These are phyloP conservation scores for Gouania willdenowi DNA, from an alignment of 2,797 vertebrate genomes.

Conservation along the genomic window DNA sequence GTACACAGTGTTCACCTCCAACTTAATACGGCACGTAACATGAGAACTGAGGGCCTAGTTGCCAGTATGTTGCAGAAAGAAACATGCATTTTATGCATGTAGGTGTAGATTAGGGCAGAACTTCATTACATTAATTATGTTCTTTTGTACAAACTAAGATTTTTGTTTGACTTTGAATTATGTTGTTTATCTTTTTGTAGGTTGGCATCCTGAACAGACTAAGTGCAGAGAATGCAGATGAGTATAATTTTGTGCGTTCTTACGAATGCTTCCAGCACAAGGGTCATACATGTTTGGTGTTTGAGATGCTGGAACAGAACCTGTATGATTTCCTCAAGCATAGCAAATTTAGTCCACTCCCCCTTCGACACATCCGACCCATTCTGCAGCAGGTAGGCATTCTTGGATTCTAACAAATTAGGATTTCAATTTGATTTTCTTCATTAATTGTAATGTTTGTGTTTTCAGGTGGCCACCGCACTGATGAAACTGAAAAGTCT, in stretches of 20 bases:
- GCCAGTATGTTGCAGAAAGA: no score
- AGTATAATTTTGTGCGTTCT: constrained; percentile 97
- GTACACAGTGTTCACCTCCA: no score
- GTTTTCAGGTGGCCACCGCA: constrained; percentile 87
- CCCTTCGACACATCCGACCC: constrained; percentile 81
- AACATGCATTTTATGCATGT: no score
- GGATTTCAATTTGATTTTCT: background rate
- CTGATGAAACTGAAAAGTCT: constrained; percentile 98
- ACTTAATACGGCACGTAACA: no score
- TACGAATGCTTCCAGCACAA: constrained; percentile 99
- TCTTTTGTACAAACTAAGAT: no score
- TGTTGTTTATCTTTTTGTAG: no score
- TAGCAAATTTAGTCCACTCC: constrained; percentile 98
- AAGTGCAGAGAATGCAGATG: constrained; percentile 94
- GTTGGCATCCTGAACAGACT: constrained; percentile 95
- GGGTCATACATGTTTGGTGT: constrained; percentile 96
- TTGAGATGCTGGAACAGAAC: constrained; percentile 99
- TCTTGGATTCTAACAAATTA: background rate
- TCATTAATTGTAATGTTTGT: background rate
- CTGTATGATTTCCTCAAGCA: constrained; percentile 98
- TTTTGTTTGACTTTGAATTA: no score
- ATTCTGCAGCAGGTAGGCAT: constrained; percentile 74
- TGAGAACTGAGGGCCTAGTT: no score
- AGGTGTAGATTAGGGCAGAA: no score
- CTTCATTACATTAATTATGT: no score